Percentiles rank a stretch among this genome's conserved stretches.
phyloP scores from a whole-genome alignment of 1,140 invertebrate genomes.

The Pogonomyrmex californicus region DNA sequence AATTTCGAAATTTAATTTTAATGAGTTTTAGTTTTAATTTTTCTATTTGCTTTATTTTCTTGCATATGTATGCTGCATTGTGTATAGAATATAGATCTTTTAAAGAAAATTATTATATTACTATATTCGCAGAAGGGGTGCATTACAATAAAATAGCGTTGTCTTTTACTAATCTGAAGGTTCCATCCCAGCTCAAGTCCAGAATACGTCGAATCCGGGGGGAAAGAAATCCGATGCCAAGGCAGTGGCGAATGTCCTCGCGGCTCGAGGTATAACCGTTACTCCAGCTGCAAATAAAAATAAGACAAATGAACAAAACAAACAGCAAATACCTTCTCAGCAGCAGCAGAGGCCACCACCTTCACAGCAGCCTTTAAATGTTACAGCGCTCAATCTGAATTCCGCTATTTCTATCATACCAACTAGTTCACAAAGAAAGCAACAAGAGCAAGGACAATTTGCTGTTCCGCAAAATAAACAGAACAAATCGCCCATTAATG shows the following conservation, averaged over 20 bases:
- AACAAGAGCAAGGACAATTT: constrained; percentile 84
- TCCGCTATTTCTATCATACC: constrained; percentile 91
- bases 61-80: neutral
- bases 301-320: constrained; percentile 78
- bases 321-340: constrained; percentile 76
- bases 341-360: constrained; percentile 73
- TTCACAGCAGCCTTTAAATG: constrained; percentile 79
- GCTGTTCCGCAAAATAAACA: constrained; percentile 86
- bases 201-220: constrained; percentile 74
- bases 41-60: neutral
- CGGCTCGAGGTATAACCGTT: constrained; percentile 92
- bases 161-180: constrained; percentile 83
- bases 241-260: constrained; percentile 91
- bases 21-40: neutral
- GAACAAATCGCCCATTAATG: constrained; percentile 77
- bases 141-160: constrained; percentile 69
- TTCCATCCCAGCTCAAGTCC: constrained; percentile 84
- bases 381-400: constrained; percentile 89
- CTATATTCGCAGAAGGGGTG: constrained; percentile 72
- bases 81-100: neutral
- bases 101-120: constrained; percentile 29
- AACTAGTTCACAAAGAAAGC: constrained; percentile 84
- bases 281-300: constrained; percentile 88
- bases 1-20: constrained; percentile 20
- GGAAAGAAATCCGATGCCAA: constrained; percentile 90